These are phyloP conservation scores for Papilio machaon DNA, from an alignment of 1,140 invertebrate species.

Conservation along the genomic window DNA sequence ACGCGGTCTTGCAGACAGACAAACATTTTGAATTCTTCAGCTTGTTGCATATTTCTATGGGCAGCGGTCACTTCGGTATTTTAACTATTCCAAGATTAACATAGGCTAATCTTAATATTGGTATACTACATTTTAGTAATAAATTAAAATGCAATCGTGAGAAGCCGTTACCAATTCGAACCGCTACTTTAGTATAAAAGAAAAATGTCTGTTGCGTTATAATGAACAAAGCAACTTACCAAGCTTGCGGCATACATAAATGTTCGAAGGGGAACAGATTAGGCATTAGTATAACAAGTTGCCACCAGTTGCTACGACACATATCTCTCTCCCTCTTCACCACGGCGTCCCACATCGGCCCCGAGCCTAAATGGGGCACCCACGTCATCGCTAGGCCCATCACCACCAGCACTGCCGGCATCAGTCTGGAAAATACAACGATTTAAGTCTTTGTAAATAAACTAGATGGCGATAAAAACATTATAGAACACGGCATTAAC, in stretches of 20 bases:
- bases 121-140: no score
- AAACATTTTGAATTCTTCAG: no score
- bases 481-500: background rate
- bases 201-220: no score
- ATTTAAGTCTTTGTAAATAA: background rate
- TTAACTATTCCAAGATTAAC: no score
- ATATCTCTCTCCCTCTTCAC: constrained; percentile 70
- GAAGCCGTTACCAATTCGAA: no score
- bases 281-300: constrained; percentile 73
- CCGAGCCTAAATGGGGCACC: constrained; percentile 72
- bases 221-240: constrained; percentile 56
- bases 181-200: background rate
- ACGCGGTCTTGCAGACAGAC: no score
- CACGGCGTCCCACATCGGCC: constrained; percentile 76
- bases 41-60: no score
- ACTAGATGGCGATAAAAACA: background rate
- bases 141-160: no score
- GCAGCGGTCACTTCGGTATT: no score
- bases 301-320: constrained; percentile 75
- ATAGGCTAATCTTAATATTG: no score
- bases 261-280: constrained; percentile 76
- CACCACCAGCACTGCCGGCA: constrained; percentile 73
- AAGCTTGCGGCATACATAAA: constrained; percentile 73
- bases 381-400: constrained; percentile 77
- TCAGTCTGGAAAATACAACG: constrained; percentile 55